These are phyloP conservation scores for Drosophila nigromelanica DNA, from an alignment of 1,140 invertebrate genomes.

Conservation along the genomic window DNA sequence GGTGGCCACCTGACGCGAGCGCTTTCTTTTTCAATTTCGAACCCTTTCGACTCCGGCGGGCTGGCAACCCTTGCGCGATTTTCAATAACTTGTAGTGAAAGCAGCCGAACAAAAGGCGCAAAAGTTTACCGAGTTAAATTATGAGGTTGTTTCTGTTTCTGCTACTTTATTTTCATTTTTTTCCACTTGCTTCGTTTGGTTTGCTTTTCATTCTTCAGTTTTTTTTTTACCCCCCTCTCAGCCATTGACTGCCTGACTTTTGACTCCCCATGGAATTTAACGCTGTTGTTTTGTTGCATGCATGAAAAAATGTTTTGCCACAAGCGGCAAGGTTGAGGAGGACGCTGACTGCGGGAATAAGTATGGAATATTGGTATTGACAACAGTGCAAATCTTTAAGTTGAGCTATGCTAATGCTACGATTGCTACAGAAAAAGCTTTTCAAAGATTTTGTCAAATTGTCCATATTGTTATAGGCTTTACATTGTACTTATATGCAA, in stretches of 20 bases:
- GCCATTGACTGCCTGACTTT: constrained; percentile 57
- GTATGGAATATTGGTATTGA: constrained; percentile 49
- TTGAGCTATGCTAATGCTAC: not conserved
- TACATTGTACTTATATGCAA: not conserved
- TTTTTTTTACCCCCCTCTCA: constrained; percentile 1
- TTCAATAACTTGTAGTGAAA: constrained; percentile 78
- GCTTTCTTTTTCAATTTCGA: constrained; percentile 81
- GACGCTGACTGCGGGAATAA: not conserved
- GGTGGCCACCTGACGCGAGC: constrained; percentile 65
- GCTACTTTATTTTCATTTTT: constrained; percentile 20
- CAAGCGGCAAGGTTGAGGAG: constrained; percentile 7
- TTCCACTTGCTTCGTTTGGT: constrained; percentile 12
- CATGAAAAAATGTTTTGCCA: constrained; percentile 57
- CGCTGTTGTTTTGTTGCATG: constrained; percentile 61
- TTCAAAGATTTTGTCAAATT: not conserved
- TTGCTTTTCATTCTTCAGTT: constrained; percentile 7
- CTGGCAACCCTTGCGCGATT: constrained; percentile 73
- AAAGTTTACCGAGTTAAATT: constrained; percentile 81
- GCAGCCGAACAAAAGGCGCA: constrained; percentile 75
- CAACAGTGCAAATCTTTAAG: constrained; percentile 32
- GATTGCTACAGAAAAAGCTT: no score
- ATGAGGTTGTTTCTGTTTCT: constrained; percentile 66
- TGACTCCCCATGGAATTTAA: constrained; percentile 69
- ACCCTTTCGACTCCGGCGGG: constrained; percentile 58
- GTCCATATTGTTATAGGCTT: not conserved